Conservation (phyloP, 2,888 invertebrate species). For the Furcula furcula region DNA sequence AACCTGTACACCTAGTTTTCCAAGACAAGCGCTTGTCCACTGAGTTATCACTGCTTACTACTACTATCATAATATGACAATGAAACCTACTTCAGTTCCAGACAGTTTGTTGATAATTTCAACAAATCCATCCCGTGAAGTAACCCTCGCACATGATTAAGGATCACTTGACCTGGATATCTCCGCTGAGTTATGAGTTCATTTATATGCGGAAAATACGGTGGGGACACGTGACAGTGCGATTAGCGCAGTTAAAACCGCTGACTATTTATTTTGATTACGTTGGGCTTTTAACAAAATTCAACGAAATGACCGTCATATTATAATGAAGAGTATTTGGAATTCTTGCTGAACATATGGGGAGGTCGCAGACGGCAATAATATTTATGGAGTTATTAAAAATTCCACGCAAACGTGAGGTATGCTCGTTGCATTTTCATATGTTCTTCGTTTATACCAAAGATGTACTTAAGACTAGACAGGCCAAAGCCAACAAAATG, state of each 20-base stretch:
- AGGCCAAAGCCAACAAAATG: too few species aligned
- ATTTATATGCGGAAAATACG: conserved; percentile 54
- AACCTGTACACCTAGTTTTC: too few species aligned
- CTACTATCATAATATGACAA: too few species aligned
- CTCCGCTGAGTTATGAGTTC: conserved; percentile 55
- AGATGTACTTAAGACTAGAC: too few species aligned
- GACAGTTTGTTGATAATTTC: conserved; percentile 23
- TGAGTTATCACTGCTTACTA: too few species aligned
- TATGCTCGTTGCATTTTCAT: background rate
- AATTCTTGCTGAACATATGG: background rate
- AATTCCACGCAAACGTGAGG: background rate
- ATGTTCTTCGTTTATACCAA: too few species aligned
- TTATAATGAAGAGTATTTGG: conserved; percentile 4
- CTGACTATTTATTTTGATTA: conserved; percentile 26
- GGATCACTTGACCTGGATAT: conserved; percentile 54
- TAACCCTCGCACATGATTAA: conserved; percentile 46
- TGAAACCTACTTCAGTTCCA: too few species aligned
- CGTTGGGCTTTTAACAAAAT: conserved; percentile 14
- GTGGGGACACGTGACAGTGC: conserved; percentile 32
- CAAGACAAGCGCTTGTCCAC: too few species aligned
- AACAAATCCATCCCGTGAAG: conserved; percentile 27
- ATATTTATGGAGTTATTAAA: background rate
- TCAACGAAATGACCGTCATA: conserved; percentile 2
- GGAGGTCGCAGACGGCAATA: background rate
- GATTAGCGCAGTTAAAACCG: conserved; percentile 21